Evolutionary conservation across 2,113 vertebrate species (phyloP), one percentile per base, ranked within the genome.

Genomic region (Sus scrofa): DNA sequence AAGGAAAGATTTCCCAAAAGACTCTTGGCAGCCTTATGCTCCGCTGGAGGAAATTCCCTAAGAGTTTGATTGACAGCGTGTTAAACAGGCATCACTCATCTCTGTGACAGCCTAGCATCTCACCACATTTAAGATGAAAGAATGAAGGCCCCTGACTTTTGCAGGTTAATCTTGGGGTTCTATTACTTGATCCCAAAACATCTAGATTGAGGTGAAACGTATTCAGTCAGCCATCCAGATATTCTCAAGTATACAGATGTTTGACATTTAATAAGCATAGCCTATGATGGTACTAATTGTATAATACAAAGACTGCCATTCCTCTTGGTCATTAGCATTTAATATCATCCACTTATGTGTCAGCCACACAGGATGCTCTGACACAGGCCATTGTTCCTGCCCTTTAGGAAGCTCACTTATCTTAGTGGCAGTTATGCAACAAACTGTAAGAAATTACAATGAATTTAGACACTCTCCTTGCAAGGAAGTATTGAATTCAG

Each of bases 121-220:
- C 26, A 56, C 32, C 87, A 90, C 87, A 89, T 90, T 74, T 74
- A 73, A 94, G 63, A 86, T 73, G 70, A 39, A 96, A 97, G 62
- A 75, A 68, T 30, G 32, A 91, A 13, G 44, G 78, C 32, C 89
- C 65, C 73, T 32, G 5, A 86, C 52, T 60, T 96, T 91, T 91
- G 15, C 65, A 95, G 63, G 68, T 74, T 97, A 83, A 96, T 2
- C 24, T 83, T 44, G n/a, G 22, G 58, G 68, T 91, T 91, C 74
- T 12, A 60, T 95, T 75, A 89, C 86, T 97, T 20, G 11, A 93
- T 93, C 78, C 74, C 86, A 95, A 96, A 97, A 82, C 39, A 86
- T 88, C 56, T n/a, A 67, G 89, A 96, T 96, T 89, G 82, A 96
- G 56, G 93, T 85, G 54, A 82, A 93, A 94, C 79, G 74, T 18